Base-by-base conservation (phyloP, 2,797 vertebrate species). In the Uromys caudimaculatus region DNA sequence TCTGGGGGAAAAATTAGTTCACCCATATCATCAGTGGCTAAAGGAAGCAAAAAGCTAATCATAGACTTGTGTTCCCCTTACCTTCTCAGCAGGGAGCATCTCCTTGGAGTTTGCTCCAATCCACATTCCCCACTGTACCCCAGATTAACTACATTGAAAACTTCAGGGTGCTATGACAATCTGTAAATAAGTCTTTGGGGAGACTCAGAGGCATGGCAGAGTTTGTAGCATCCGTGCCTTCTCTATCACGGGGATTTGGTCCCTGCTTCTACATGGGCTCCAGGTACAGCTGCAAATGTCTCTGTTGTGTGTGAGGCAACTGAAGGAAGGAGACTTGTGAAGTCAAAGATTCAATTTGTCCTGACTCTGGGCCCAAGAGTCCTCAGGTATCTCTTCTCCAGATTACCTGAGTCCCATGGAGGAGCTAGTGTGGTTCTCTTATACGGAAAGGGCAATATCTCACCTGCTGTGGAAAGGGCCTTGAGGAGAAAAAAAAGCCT, bases 221-320 rank as follows among this genome's bases (percentile, higher is more conserved):
- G 75, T 76, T 32, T 44, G 69, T 32, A 60, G 12, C 1, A 1
- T 32, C 12, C 0, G 2, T 32, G 8, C 19, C 27, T 71, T 60
- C 52, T 60, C 6, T 1, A 6, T 47, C 4, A 11, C 1, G 0
- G 16, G 14, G n/a, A 0, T 19, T 47, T 4, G 54, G 58, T 32
- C 71, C 10, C 0, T 11, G 19, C 60, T 64, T 89, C 85, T 52
- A 35, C 32, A 35, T 44, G 1, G 29, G 44, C n/a, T 44, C 75
- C 77, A 21, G 16, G 71, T n/a, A 27, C 24, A 78, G 87, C 54
- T 71, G 58, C 27, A 17, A 62, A 19, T 11, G 0, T 47, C 0
- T 81, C 58, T 77, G 23, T 82, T 78, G 67, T 24, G 3, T n/a
- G 44, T 10, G 11, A 92, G 56, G 86, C 86, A 60, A 1, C 2